These are phyloP conservation scores for Aleiodes leptofemur DNA, from an alignment of 2,888 invertebrate species.

Conservation along the genomic window DNA sequence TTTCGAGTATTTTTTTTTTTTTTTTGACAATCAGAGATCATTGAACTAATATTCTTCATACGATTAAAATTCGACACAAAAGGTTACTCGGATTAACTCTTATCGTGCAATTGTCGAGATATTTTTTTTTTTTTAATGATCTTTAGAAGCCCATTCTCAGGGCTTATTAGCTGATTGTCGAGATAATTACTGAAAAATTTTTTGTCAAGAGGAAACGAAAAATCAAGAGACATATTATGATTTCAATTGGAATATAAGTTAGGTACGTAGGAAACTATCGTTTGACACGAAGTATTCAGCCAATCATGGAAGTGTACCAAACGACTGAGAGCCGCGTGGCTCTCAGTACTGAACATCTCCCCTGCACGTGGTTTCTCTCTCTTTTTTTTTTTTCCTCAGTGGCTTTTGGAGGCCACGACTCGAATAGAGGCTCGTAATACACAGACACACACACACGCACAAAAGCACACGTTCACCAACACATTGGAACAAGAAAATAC, in stretches of 20 bases:
- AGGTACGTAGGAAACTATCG: too few species aligned
- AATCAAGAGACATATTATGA: neutral
- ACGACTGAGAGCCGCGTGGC: constrained; percentile 23
- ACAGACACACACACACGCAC: constrained; percentile 5
- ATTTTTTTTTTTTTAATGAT: too few species aligned
- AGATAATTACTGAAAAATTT: neutral
- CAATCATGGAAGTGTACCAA: neutral
- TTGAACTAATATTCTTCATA: too few species aligned
- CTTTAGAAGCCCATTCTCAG: too few species aligned
- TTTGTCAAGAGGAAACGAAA: neutral
- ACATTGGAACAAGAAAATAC: neutral
- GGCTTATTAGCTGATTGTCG: too few species aligned
- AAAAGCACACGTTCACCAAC: neutral
- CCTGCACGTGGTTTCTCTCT: constrained; percentile 56
- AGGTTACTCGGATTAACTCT: too few species aligned
- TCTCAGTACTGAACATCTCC: constrained; percentile 50
- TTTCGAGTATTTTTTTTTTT: too few species aligned
- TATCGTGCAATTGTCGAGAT: neutral
- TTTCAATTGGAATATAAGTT: neutral
- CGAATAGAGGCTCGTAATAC: constrained; percentile 32
- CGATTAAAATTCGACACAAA: too few species aligned
- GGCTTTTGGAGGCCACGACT: constrained; percentile 55
- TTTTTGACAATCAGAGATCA: too few species aligned
- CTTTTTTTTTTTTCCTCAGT: constrained; percentile 32
- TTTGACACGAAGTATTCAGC: neutral